Base-by-base conservation (phyloP, 2,113 vertebrate genomes). In the Macheiramphus alcinus region DNA sequence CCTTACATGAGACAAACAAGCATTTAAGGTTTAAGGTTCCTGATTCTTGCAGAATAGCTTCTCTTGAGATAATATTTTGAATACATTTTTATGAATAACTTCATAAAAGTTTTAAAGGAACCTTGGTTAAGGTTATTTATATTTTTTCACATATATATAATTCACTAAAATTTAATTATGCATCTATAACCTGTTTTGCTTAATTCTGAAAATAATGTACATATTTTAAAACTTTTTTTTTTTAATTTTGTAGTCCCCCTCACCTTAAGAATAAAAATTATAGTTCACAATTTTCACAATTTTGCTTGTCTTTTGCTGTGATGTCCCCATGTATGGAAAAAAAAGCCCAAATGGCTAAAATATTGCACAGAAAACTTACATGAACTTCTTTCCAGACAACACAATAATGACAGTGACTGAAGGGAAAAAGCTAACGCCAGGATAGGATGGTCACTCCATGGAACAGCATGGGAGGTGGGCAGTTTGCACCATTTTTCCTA, bases 401-500 rank as follows among this genome's bases (percentile, higher is more conserved):
- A 62, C 7, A 58, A 32, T 38, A 80, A 53, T 18, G 14, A 21
- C 63, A 92, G 29, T 10, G 27, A 26, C 27, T 27, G 43, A 84
- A 43, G 3, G 15, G 17, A 48, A 92, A 68, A 68, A 87, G 13
- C 32, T 58, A 40, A 17, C 31, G 6, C 5, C 42, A 40, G 47
- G 23, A 26, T 0, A 58, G 45, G 31, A 20, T 29, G 7, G 31
- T 18, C 26, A 62, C 36, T 58, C 26, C 23, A 29, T 10, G 50
- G 22, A 76, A 15, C 14, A 78, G 14, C 25, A 27, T 6, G 1
- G 18, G 3, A 17, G 5, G 13, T 5, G 10, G 11, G 11, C 2
- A 17, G 11, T 43, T 80, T 47, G 16, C 6, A 43, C 25, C 8
- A 6, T 18, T 36, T 7, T 7, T 47, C 17, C 14, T 26, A 6